Base-by-base conservation (phyloP, 1,140 invertebrate species). In the Cyclargus thomasi region DNA sequence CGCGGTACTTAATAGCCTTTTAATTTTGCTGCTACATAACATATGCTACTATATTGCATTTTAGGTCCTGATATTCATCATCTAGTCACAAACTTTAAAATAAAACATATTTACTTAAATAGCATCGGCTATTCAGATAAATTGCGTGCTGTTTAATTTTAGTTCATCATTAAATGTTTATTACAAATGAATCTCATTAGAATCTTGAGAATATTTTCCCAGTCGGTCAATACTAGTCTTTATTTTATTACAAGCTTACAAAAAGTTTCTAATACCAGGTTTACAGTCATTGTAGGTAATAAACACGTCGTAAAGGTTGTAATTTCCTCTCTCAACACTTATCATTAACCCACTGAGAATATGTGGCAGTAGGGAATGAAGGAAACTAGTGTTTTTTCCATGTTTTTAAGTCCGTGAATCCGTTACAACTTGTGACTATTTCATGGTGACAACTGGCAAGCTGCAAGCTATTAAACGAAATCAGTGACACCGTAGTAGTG, bases 1-100 rank as follows among this genome's bases (percentile, higher is more conserved):
- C 70, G 81, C 86, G 79, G 81, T 89, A 84, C 69, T 75, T 59
- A 39, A 53, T 64, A 62, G 55, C 63, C 59, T 70, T 29, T 29
- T 29, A 29, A 67, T 29, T 55, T 47, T 59, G 2, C 62, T 20
- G 57, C 18, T 62, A 29, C 23, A 3, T 29, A 29, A 29, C 5
- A 29, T 6, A 29, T 29, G 29, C 29, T 29, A 29, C 8, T 0
- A 29, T 29, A 29, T 29, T 29, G 29, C 29, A 29, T 29, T 29
- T 29, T 29, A 8, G 29, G 29, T 29, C 2, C 8, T 29, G 29
- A 29, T 29, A n/a, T 29, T 0, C 8, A 6, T 29, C 29, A 29
- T 29, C 4, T 5, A 8, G 29, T 29, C 5, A 29, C 8, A 29
- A 29, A 29, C 8, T 29, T 29, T 8, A 4, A 8, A 3, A 29